Conservation (phyloP, 2,888 invertebrate genomes). For the Euzetes globulus region DNA sequence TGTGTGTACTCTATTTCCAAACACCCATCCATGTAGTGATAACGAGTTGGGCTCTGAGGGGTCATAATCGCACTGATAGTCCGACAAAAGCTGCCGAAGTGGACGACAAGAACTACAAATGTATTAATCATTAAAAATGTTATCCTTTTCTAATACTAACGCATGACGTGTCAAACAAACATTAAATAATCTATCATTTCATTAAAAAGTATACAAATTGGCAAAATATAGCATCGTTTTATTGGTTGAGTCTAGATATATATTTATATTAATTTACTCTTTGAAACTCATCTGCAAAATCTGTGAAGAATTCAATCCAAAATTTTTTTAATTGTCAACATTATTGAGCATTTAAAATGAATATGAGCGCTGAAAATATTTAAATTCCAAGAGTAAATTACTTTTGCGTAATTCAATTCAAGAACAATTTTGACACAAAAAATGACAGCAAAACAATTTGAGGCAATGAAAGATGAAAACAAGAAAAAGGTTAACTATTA, state of each 20-base stretch:
- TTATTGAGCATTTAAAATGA: too few species aligned
- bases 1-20: background rate
- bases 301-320: too few species aligned
- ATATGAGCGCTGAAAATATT: too few species aligned
- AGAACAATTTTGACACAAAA: background rate
- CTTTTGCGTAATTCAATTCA: too few species aligned
- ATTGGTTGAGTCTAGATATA: too few species aligned
- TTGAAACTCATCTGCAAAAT: too few species aligned
- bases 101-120: background rate
- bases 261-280: too few species aligned
- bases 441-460: background rate
- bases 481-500: background rate
- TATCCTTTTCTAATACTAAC: background rate
- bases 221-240: too few species aligned
- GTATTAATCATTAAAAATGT: background rate
- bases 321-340: too few species aligned
- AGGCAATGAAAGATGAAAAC: background rate
- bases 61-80: constrained; percentile 3
- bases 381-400: too few species aligned
- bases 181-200: too few species aligned
- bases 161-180: background rate
- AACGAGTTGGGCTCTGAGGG: constrained; percentile 19
- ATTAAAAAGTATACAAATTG: too few species aligned
- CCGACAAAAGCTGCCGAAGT: background rate
- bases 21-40: background rate